A percentile compares a stretch with the other conserved stretches of the same genome.
Conservation (phyloP, 2,888 invertebrate genomes). For the Nomada hirtipes region DNA sequence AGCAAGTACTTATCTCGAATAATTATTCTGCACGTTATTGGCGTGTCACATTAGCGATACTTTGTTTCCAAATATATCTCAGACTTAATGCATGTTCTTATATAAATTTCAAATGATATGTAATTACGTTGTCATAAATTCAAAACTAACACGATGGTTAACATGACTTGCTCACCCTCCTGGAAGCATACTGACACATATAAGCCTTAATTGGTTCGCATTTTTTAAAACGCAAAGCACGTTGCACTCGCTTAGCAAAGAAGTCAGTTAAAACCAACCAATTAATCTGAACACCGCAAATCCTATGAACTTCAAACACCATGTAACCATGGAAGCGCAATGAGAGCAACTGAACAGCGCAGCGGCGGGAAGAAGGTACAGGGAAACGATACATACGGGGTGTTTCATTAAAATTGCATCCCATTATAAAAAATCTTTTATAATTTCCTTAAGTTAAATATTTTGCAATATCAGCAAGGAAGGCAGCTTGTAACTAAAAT, state of each 20-base stretch:
- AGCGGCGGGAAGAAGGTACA: not conserved
- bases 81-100: not conserved
- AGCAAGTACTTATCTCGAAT: not conserved
- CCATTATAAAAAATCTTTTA: no score
- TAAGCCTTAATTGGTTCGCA: conserved; percentile 15
- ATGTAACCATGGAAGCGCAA: not conserved
- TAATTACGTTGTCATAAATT: not conserved
- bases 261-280: conserved; percentile 19
- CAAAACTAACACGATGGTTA: not conserved
- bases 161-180: not conserved
- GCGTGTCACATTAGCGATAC: not conserved
- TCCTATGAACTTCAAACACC: not conserved
- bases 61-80: not conserved
- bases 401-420: not conserved
- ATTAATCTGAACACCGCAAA: conserved; percentile 6
- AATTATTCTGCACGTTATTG: not conserved
- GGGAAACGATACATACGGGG: not conserved
- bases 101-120: not conserved
- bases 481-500: no score
- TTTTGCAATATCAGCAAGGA: no score
- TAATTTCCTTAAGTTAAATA: no score
- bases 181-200: not conserved
- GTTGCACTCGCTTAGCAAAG: conserved; percentile 2
- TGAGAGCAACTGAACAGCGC: not conserved
- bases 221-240: conserved; percentile 2